These are phyloP conservation scores for Drosophila prosaltans DNA, from an alignment of 1,140 invertebrate species.

Conservation along the genomic window DNA sequence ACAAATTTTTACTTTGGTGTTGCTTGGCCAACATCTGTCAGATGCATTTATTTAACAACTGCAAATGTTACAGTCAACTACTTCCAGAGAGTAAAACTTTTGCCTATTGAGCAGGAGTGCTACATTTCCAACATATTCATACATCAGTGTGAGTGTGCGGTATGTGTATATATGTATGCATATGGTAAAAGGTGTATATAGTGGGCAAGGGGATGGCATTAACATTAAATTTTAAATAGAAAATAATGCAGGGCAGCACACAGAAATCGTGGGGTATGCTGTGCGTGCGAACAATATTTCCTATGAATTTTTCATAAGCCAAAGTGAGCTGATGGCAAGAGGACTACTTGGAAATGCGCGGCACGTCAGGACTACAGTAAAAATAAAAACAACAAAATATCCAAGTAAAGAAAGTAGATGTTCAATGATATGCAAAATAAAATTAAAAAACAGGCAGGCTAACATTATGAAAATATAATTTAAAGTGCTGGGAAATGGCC, in stretches of 20 bases:
- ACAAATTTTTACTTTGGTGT: constrained; percentile 15
- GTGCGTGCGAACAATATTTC: constrained; percentile 46
- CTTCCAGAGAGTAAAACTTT: constrained; percentile 14
- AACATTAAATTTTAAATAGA: constrained; percentile 57
- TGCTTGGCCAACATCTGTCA: constrained; percentile 49
- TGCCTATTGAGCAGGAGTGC: neutral
- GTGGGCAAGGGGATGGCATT: neutral
- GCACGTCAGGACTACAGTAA: constrained; percentile 12
- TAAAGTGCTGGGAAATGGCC: constrained; percentile 1
- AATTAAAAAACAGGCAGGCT: constrained; percentile 7
- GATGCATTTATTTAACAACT: constrained; percentile 72
- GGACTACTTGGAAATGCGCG: constrained; percentile 27
- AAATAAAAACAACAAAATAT: constrained; percentile 1
- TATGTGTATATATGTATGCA: neutral
- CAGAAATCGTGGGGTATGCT: constrained; percentile 11
- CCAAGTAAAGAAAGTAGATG: constrained; percentile 13
- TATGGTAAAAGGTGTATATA: constrained; percentile 1
- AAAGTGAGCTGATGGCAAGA: constrained; percentile 32
- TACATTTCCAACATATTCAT: neutral
- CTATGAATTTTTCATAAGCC: constrained; percentile 66
- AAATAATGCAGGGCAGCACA: constrained; percentile 21
- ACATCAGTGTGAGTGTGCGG: neutral
- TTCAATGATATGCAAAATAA: constrained; percentile 55
- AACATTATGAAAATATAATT: constrained; percentile 27
- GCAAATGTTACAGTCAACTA: constrained; percentile 38